A percentile compares a stretch with the other conserved stretches of the same genome.
These are phyloP conservation scores for Lissonota sp. DNA, from an alignment of 2,888 invertebrate genomes.

Conservation along the genomic window DNA sequence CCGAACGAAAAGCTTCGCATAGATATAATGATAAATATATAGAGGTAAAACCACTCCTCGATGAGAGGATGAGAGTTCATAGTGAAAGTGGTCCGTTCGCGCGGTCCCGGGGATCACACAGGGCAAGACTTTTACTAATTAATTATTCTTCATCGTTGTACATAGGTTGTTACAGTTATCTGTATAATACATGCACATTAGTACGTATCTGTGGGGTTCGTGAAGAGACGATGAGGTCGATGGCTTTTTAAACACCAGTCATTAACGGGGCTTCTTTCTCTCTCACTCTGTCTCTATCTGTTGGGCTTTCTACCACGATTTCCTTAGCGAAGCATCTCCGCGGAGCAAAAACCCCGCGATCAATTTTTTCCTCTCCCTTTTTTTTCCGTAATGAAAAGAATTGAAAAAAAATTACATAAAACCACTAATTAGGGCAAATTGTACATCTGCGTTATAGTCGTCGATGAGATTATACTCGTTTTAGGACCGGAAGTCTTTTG, in stretches of 20 bases:
- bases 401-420: slow-evolving; percentile 23
- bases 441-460: slow-evolving; percentile 53
- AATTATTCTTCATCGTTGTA: slow-evolving; percentile 60
- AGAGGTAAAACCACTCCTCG: slow-evolving; percentile 3
- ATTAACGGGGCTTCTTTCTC: slow-evolving; percentile 45
- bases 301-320: slow-evolving; percentile 60
- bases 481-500: slow-evolving; percentile 53
- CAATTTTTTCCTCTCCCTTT: slow-evolving; percentile 14
- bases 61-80: slow-evolving; percentile 42
- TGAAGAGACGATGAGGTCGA: slow-evolving; percentile 59
- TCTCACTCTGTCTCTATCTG: slow-evolving; percentile 18
- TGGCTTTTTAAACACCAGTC: slow-evolving; percentile 65
- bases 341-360: slow-evolving; percentile 22
- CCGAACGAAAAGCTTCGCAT: slow-evolving; percentile 8
- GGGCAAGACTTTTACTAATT: slow-evolving; percentile 63
- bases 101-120: slow-evolving; percentile 60
- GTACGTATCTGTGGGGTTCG: slow-evolving; percentile 30
- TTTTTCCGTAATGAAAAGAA: background rate
- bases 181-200: slow-evolving; percentile 14
- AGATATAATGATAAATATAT: background rate
- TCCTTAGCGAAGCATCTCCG: slow-evolving; percentile 46
- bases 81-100: slow-evolving; percentile 61
- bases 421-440: slow-evolving; percentile 60
- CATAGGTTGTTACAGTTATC: slow-evolving; percentile 54
- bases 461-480: slow-evolving; percentile 48